Evolutionary conservation across 2,888 invertebrate species (phyloP).

Genomic region (Litoditis marina): DNA sequence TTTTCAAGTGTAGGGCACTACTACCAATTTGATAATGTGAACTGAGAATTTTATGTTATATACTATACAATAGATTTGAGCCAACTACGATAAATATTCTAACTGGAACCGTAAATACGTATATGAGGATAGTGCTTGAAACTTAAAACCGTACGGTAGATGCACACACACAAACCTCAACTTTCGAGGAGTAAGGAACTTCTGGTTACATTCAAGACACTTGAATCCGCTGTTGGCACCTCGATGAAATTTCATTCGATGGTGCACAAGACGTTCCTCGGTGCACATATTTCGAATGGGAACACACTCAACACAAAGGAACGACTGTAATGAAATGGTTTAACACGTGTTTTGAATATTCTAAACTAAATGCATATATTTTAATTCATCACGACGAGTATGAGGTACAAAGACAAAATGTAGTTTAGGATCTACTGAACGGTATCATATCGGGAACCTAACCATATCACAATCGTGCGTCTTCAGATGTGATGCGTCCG

Average conservation of each 20-base stretch:
- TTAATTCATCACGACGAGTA: background rate
- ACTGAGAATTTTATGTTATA: too few species aligned
- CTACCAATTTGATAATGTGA: too few species aligned
- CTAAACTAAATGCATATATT: background rate
- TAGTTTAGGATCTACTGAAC: too few species aligned
- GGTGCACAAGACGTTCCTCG: slow-evolving; percentile 38
- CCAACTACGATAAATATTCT: too few species aligned
- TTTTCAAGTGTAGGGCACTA: too few species aligned
- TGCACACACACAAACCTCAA: slow-evolving; percentile 33
- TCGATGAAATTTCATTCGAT: slow-evolving; percentile 49
- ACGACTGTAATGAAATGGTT: slow-evolving; percentile 45
- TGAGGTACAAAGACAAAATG: background rate
- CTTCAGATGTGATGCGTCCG: slow-evolving; percentile 40
- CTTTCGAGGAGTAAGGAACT: slow-evolving; percentile 61
- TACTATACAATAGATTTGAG: too few species aligned
- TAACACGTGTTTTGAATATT: too few species aligned
- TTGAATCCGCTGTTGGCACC: slow-evolving; percentile 58
- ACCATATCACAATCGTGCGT: slow-evolving; percentile 59
- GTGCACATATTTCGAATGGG: slow-evolving; percentile 60
- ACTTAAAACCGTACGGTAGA: too few species aligned
- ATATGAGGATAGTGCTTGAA: background rate
- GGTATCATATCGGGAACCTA: background rate
- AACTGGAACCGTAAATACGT: too few species aligned
- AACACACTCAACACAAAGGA: slow-evolving; percentile 59
- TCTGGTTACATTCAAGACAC: slow-evolving; percentile 58